Evolutionary conservation across 2,797 vertebrate genomes (phyloP), one percentile per base, ranked within the genome.

Genomic region (Rhincodon typus): DNA sequence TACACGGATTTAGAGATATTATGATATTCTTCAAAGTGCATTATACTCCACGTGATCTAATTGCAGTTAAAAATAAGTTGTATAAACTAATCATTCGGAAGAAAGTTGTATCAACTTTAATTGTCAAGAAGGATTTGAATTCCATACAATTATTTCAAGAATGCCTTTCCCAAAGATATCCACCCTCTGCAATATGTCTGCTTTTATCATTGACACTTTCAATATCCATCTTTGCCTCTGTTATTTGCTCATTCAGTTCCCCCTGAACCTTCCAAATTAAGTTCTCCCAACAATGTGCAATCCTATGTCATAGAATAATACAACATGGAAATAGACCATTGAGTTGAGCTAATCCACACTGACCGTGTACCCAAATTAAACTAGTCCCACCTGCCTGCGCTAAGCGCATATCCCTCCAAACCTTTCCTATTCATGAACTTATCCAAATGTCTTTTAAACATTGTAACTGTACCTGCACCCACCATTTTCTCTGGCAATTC

Each of bases 221-320:
- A 62, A 62, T 62, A 12, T 62, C 57, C 57, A 62, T 23, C 69
- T 77, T 53, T 23, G 30, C 69, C 96, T 96, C 95, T 96, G 46
- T 62, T 62, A 10, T 95, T 96, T 97, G 96, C 96, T n/a, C n/a
- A n/a, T n/a, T n/a, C n/a, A n/a, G 88, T 42, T 57, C 72, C 82
- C 84, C 67, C 94, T 94, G 97, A 96, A 96, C 96, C 96, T 97
- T n/a, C n/a, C 96, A 97, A 57, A 57, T 8, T 8, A 88, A 88
- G 10, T 8, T 34, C 77, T 79, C 34, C 77, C 10, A 79, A 3
- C n/a, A n/a, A 15, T 79, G n/a, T 79, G 13, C 34, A 77, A 34
- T 34, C 12, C 13, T 34, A 38, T 12, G 57, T 62, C 8, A 12
- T 62, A 62, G 57, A 62, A 62, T 62, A 62, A 62, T 12, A 13